Evolutionary conservation across 2,113 vertebrate genomes (phyloP).

Genomic region (Otis tarda): DNA sequence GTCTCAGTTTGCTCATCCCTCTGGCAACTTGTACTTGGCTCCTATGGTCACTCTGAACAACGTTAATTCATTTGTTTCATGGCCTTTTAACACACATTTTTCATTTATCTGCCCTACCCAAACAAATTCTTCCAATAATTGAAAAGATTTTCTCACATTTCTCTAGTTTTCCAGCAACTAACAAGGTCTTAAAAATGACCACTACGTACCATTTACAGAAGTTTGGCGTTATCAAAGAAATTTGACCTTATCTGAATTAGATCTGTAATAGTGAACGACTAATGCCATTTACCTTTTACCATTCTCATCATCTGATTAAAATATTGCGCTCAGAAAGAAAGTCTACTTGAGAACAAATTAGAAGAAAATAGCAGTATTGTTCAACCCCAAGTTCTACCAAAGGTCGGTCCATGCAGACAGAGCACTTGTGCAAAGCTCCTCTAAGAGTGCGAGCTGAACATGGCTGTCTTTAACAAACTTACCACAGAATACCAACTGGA

Average conservation of each 20-base stretch:
- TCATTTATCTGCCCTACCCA: neutral
- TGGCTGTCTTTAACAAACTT: neutral
- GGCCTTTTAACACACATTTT: neutral
- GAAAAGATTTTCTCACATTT: neutral
- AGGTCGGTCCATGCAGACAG: neutral
- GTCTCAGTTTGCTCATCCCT: neutral
- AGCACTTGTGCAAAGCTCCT: neutral
- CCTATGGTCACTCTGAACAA: neutral
- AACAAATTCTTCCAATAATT: neutral
- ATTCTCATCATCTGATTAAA: neutral
- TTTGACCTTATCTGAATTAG: neutral
- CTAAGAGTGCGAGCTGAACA: fast-evolving
- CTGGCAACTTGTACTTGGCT: neutral
- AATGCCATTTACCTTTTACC: neutral
- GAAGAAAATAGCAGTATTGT: neutral
- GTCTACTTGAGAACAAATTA: neutral
- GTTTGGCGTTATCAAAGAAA: neutral
- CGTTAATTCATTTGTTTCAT: neutral
- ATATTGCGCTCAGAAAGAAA: neutral
- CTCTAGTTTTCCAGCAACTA: neutral
- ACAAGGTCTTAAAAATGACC: neutral
- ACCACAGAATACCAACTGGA: neutral
- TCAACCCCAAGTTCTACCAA: neutral
- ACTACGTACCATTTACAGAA: neutral
- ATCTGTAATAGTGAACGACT: neutral